Evolutionary conservation across 2,113 vertebrate genomes (phyloP), one percentile per base, ranked within the genome.

Genomic region (Nothobranchius furzeri): DNA sequence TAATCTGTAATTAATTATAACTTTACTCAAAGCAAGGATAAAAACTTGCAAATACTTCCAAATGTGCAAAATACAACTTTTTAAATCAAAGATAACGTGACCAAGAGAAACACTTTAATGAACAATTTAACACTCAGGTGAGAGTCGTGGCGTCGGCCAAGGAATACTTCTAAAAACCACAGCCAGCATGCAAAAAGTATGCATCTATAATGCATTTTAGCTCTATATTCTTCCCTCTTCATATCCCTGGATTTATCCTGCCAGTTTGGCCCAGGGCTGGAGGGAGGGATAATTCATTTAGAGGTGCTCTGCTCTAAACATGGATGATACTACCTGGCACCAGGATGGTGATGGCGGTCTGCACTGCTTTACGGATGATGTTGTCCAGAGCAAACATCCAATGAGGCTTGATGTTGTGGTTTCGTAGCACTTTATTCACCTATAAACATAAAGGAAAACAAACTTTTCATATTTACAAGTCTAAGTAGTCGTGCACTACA

Each of bases 321-420:
- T 42, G 59, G 48, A 42, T 57, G 65, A 52, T 1, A 12, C 51
- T 92, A 99, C 98, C 98, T 94, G 98, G 98, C 55, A 99, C 97
- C 78, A 99, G 91, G 83, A 95, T 99, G 24, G 97, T 98, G 79
- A 99, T 98, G 65, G 98, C 96, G 0, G 96, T 98, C 90, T 99
- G 98, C 51, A 99, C 96, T 0, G 98, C 98, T 91, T 99, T 99
- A 43, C 98, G 95, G 77, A 98, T 96, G 85, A 99, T 99, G 84
- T 95, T 99, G 87, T 99, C 98, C 81, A 99, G 83, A 10, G 98
- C 98, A 70, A 99, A 99, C 98, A 99, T 99, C 98, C 98, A 99
- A 69, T 99, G 98, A 45, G 98, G 98, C 82, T 99, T 99, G 88
- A 99, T 98, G 84, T 99, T 98, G 87, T 99, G 97, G 82, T 98